Evolutionary conservation across 2,888 invertebrate species (phyloP), one percentile per base, ranked within the genome.

Genomic region (Drosophila kanekoi): DNA sequence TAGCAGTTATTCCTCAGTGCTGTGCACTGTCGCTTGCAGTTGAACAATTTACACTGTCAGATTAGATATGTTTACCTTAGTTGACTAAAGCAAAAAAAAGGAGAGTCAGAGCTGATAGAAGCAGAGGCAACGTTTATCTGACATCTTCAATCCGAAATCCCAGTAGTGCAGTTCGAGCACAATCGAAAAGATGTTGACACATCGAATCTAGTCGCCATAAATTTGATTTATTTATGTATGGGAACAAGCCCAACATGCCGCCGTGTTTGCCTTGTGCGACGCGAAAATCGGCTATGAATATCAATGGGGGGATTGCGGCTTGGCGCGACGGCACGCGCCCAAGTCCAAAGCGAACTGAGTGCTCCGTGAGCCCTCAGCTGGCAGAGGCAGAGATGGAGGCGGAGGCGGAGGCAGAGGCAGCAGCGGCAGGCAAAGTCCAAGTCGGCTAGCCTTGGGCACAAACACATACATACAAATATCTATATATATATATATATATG

Each of bases 151-250:
- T 60, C 75, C 59, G 47, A 70, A 77, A 63, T 87, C 82, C 82
- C 79, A 72, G 70, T 72, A 66, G 75, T 64, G 64, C 64, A 52
- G 37, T 28, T 28, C 51, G 51, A 58, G 62, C 59, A 77, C 74
- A 79, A 79, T 81, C 79, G 81, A 79, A 74, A 72, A 66, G 77
- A 44, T 77, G 67, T 61, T 73, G 70, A 61, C 66, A 68, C 60
- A 84, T 71, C 70, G 73, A 73, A 64, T 76, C 59, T 74, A 63
- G 63, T 58, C 77, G 81, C 85, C 83, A 88, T 88, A 81, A 83
- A 88, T 88, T 88, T 84, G 86, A 86, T 86, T 86, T 86, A 88
- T 88, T 88, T 85, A 83, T 79, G 65, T 77, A 48, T 63, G 44
- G 8, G 72, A 69, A 63, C 72, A 73, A 77, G 76, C 73, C 76